These are phyloP conservation scores for Muntiacus muntjak DNA, from an alignment of 2,113 vertebrate genomes.

Conservation along the genomic window DNA sequence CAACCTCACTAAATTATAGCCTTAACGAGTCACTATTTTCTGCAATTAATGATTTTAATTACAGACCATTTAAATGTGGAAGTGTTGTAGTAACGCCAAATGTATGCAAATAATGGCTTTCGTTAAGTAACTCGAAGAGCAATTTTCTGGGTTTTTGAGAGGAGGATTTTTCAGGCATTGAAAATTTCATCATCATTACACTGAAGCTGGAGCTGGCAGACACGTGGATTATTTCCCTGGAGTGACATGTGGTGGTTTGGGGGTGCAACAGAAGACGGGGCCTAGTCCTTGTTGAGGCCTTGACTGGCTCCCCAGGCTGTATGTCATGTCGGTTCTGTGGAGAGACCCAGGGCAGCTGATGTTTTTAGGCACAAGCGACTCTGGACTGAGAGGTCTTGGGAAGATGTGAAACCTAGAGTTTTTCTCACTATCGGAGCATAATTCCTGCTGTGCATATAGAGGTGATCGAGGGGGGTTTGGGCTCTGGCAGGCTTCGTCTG, in stretches of 20 bases:
- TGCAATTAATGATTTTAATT: conserved; percentile 83
- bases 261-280: not conserved
- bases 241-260: not conserved
- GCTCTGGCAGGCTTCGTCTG: not conserved
- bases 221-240: conserved; percentile 14
- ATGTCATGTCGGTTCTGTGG: too few species aligned
- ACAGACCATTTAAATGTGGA: conserved; percentile 70
- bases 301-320: accelerated
- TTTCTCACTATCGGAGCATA: not conserved
- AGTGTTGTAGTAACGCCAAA: conserved; percentile 70
- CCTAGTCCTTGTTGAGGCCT: not conserved
- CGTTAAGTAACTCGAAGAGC: conserved; percentile 69
- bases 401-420: not conserved
- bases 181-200: not conserved
- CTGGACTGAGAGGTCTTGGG: not conserved
- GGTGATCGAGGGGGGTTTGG: accelerated
- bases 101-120: conserved; percentile 78
- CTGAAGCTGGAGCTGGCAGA: not conserved
- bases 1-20: conserved; percentile 76
- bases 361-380: not conserved
- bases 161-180: conserved; percentile 51
- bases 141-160: conserved; percentile 69
- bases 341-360: not conserved
- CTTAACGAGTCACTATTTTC: conserved; percentile 70
- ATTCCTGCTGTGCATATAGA: not conserved